phyloP scores from a whole-genome alignment of 2,797 vertebrate species.

The Gastrophryne carolinensis region DNA sequence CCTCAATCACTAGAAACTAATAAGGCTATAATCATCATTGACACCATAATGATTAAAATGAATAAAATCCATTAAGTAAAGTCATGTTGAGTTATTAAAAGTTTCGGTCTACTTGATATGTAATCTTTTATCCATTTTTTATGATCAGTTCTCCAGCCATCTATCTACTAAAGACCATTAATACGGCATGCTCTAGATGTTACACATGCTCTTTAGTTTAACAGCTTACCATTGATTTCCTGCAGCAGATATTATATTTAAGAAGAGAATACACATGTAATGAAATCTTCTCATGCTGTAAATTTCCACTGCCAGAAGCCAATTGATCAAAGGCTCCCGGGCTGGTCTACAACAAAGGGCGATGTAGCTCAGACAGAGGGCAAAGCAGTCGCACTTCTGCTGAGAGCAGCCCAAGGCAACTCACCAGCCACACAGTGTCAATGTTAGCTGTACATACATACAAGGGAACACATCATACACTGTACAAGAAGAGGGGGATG shows the following conservation, averaged over 20 bases:
- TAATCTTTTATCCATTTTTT: slow-evolving; percentile 88
- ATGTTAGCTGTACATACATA: slow-evolving; percentile 66
- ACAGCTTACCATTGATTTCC: slow-evolving; percentile 85
- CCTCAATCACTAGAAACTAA: slow-evolving; percentile 90
- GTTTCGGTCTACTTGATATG: slow-evolving; percentile 84
- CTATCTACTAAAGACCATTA: slow-evolving; percentile 86
- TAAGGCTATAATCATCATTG: slow-evolving; percentile 98
- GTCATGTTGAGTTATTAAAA: slow-evolving; percentile 94
- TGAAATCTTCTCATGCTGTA: slow-evolving; percentile 70
- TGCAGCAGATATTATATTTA: slow-evolving; percentile 82
- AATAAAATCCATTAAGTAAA: slow-evolving; percentile 98
- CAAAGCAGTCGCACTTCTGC: slow-evolving; percentile 63
- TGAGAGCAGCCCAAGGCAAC: slow-evolving; percentile 64
- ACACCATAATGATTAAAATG: slow-evolving; percentile 99
- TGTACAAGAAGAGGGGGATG: slow-evolving; percentile 68
- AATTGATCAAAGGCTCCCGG: slow-evolving; percentile 74
- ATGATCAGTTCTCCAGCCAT: slow-evolving; percentile 81
- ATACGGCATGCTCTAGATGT: slow-evolving; percentile 82
- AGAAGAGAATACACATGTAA: slow-evolving; percentile 76
- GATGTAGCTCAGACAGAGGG: slow-evolving; percentile 68
- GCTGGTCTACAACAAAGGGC: slow-evolving; percentile 63
- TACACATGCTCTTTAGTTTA: slow-evolving; percentile 81
- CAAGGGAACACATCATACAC: slow-evolving; percentile 88
- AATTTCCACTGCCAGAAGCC: slow-evolving; percentile 77
- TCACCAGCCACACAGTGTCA: slow-evolving; percentile 83